Percentiles rank a stretch among this genome's conserved stretches.
These are phyloP conservation scores for Cordilura impudica DNA, from an alignment of 2,888 invertebrate genomes.

Conservation along the genomic window DNA sequence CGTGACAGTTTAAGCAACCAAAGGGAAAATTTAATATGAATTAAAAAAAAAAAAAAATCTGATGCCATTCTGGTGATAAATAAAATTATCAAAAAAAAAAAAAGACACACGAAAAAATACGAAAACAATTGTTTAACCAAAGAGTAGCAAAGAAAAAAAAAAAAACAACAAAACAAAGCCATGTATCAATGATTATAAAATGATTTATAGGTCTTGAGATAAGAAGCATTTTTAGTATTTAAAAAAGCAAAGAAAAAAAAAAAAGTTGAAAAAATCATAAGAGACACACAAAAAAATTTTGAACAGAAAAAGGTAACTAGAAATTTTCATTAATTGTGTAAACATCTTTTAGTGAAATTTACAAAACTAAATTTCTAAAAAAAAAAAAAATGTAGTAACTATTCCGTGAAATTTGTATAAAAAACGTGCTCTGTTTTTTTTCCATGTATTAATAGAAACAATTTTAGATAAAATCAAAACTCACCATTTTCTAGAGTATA, in stretches of 20 bases:
- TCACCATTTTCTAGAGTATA: no score
- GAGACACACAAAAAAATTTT: no score
- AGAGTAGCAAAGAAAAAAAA: slow-evolving; percentile 9
- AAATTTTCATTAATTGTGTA: no score
- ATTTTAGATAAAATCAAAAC: no score
- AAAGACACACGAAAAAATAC: background rate
- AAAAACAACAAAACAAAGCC: slow-evolving; percentile 16
- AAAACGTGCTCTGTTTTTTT: no score
- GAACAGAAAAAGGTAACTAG: no score
- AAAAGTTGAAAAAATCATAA: no score
- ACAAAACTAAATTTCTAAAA: no score
- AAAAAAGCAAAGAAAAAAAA: background rate
- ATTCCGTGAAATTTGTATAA: no score
- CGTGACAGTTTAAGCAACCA: slow-evolving; percentile 38
- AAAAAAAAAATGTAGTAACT: no score
- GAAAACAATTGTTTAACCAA: slow-evolving; percentile 13
- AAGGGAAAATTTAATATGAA: slow-evolving; percentile 1
- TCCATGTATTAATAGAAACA: no score
- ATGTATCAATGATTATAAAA: slow-evolving; percentile 55
- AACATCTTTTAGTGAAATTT: no score
- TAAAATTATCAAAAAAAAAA: slow-evolving; percentile 58
- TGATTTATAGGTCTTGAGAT: slow-evolving; percentile 58
- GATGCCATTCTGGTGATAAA: slow-evolving; percentile 61
- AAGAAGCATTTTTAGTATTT: slow-evolving; percentile 17
- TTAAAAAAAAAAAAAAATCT: slow-evolving; percentile 24